phyloP scores from a whole-genome alignment of 2,888 invertebrate genomes.

The Nematopogon swammerdamellus region DNA sequence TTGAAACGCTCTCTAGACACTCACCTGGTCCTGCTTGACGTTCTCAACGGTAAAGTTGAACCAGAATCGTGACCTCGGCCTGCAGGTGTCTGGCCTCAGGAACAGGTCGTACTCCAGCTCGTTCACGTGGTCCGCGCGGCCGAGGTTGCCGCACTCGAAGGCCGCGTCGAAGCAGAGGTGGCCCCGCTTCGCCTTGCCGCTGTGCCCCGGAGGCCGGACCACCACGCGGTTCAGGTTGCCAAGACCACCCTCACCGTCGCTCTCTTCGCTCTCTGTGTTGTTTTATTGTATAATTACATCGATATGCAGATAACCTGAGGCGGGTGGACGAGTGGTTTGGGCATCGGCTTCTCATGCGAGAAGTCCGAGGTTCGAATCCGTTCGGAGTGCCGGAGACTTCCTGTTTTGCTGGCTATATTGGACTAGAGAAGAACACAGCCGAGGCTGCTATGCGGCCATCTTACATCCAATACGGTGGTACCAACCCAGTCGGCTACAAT shows the following conservation, averaged over 20 bases:
- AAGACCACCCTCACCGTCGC: slow-evolving; percentile 89
- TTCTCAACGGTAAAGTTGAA: slow-evolving; percentile 99
- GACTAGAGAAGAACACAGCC: too few species aligned
- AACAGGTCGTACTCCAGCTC: slow-evolving; percentile 96
- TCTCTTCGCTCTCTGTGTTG: slow-evolving; percentile 91
- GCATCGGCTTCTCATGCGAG: too few species aligned
- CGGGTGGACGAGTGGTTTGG: too few species aligned
- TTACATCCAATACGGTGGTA: too few species aligned
- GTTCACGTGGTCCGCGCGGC: slow-evolving; percentile 89
- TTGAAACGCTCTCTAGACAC: too few species aligned
- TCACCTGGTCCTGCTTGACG: slow-evolving; percentile 87
- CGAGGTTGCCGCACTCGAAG: slow-evolving; percentile 95
- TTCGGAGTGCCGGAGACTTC: too few species aligned
- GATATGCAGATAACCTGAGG: too few species aligned
- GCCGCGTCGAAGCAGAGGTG: slow-evolving; percentile 97
- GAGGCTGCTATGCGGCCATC: too few species aligned
- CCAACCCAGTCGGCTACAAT: too few species aligned
- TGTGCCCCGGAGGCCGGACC: slow-evolving; percentile 86
- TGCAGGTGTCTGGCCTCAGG: slow-evolving; percentile 94
- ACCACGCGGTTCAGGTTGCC: slow-evolving; percentile 89
- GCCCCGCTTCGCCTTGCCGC: slow-evolving; percentile 93
- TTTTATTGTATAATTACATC: too few species aligned
- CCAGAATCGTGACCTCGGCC: slow-evolving; percentile 91
- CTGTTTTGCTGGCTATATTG: too few species aligned
- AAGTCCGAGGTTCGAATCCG: too few species aligned